These are phyloP conservation scores for Galaxea fascicularis DNA, from an alignment of 92 coral and sea anemone genomes.

Conservation along the genomic window DNA sequence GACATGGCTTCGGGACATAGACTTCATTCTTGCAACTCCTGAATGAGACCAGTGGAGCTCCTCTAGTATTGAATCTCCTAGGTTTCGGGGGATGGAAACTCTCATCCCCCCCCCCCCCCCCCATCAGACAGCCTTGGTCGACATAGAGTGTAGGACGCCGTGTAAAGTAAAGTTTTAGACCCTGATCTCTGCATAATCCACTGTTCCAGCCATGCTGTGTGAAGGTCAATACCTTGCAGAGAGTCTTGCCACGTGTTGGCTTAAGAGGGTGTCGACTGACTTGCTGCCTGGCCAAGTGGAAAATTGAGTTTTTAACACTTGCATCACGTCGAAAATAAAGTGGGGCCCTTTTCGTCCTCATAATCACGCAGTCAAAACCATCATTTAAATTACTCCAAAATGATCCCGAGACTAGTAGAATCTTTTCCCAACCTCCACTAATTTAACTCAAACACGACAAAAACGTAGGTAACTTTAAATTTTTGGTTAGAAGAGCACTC, in stretches of 20 bases:
- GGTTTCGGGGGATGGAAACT: slow-evolving; percentile 11
- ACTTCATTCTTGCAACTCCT: slow-evolving; percentile 50
- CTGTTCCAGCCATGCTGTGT: too few species aligned
- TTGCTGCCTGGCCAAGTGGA: background rate
- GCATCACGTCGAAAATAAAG: background rate
- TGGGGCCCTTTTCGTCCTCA: background rate
- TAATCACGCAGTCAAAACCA: too few species aligned
- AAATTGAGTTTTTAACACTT: background rate
- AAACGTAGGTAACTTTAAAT: too few species aligned
- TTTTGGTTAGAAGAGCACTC: too few species aligned
- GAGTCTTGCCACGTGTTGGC: background rate
- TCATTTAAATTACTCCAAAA: too few species aligned
- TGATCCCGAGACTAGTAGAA: slow-evolving; percentile 46
- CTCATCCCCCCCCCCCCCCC: too few species aligned
- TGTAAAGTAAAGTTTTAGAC: too few species aligned
- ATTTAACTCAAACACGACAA: too few species aligned
- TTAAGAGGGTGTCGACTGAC: too few species aligned
- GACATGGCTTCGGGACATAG: slow-evolving; percentile 43
- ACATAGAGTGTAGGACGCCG: background rate
- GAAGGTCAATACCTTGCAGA: too few species aligned
- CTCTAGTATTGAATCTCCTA: slow-evolving; percentile 18
- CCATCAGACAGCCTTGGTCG: slow-evolving; percentile 7
- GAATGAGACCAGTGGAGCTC: slow-evolving; percentile 59
- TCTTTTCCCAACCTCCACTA: too few species aligned
- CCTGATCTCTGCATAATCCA: too few species aligned